Conservation (phyloP, 2,888 invertebrate species). For the Plebejus melissa region DNA sequence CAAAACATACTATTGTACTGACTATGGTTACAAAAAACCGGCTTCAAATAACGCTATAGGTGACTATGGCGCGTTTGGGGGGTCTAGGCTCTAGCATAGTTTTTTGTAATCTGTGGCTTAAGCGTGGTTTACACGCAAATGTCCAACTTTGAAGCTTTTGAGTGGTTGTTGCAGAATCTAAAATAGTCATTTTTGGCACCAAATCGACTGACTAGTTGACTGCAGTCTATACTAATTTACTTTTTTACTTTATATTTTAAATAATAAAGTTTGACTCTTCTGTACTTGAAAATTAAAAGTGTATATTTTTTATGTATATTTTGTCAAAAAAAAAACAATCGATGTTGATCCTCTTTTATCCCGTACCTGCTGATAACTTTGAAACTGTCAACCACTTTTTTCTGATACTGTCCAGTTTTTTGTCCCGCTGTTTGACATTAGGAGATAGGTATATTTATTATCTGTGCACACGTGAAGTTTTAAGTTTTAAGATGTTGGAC, state of each 20-base stretch:
- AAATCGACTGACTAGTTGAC: too few relatives aligned
- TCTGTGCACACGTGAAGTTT: conserved; percentile 49
- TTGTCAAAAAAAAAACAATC: neutral
- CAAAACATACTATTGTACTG: neutral
- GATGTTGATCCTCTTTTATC: neutral
- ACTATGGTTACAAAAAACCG: neutral
- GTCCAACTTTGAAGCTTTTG: too few relatives aligned
- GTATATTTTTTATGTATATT: neutral
- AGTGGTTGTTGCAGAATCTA: too few relatives aligned
- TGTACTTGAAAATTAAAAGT: neutral
- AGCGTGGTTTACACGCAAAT: neutral
- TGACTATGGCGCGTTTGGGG: neutral
- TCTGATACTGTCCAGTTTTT: neutral
- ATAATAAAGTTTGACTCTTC: neutral
- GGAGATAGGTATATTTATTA: conserved; percentile 49
- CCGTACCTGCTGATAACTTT: neutral
- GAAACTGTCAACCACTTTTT: conserved; percentile 1
- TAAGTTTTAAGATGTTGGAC: conserved; percentile 54
- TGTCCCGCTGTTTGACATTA: conserved; percentile 17
- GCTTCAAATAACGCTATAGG: neutral
- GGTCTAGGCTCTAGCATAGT: neutral
- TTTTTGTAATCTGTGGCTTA: too few relatives aligned
- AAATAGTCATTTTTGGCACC: too few relatives aligned
- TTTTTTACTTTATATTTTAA: too few relatives aligned
- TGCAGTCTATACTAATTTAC: too few relatives aligned